Evolutionary conservation across 2,888 invertebrate species (phyloP), one percentile per base, ranked within the genome.

Genomic region (Gasteruption jaculator): DNA sequence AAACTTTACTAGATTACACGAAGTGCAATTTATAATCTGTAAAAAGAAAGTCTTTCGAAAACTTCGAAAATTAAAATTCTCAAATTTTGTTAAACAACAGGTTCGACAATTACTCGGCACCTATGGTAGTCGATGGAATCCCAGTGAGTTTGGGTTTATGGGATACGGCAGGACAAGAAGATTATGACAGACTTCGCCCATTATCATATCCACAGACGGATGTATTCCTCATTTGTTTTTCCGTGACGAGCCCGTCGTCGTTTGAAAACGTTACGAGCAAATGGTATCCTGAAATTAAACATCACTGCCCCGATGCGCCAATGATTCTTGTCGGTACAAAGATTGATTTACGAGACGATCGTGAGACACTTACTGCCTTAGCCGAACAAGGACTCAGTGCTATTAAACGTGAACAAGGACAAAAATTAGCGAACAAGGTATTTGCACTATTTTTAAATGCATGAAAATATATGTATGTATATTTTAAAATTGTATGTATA

Each of bases 281-380:
- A 78, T 99, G 97, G 99, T 94, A 94, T 75, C 97, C 97, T 54
- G 99, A 99, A 82, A 95, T 99, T 62, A 94, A 96, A 76, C 97
- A 99, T 74, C 97, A 99, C 73, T 99, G 97, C 78, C 96, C 97
- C 49, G 96, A 97, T 77, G 95, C 96, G 53, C 97, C 97, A 48
- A 93, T 99, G 73, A 91, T 99, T 71, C 82, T 99, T 74, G 95
- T 97, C 72, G 96, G 96, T 63, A 99, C 97, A 55, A 99, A 99
- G 81, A 92, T 96, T 74, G 99, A 99, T 79, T 82, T 99, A 72
- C 81, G 97, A 67, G 97, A 99, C 74, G 97, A 96, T 74, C 85
- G 93, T 68, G 96, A 96, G 75, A 94, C 95, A 3, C 75, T 96
- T 51, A 89, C 90, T 63, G 81, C 85, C 50, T 77, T 97, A 52